Conservation (phyloP, 2,113 vertebrate species). For the Castor canadensis region DNA sequence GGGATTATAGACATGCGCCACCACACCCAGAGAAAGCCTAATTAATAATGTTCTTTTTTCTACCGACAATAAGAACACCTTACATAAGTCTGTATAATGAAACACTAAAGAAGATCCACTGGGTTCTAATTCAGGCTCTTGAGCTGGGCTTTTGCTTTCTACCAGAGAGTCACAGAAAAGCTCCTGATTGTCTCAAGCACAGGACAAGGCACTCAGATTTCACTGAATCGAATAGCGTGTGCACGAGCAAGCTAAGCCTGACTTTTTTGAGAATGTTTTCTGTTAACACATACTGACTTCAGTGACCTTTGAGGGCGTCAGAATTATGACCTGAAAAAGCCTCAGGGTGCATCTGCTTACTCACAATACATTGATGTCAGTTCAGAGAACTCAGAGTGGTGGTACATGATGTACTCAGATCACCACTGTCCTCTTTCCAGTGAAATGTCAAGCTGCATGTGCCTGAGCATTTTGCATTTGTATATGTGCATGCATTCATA, state of each 20-base stretch:
- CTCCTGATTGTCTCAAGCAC: neutral
- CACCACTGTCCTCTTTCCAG: neutral
- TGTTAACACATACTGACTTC: constrained; percentile 34
- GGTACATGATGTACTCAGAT: constrained; percentile 9
- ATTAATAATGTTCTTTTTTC: neutral
- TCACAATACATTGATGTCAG: neutral
- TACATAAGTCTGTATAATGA: neutral
- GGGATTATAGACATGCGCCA: too few relatives aligned
- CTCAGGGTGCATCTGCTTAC: neutral
- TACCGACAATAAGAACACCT: neutral
- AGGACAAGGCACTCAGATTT: neutral
- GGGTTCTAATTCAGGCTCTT: neutral
- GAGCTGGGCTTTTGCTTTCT: neutral
- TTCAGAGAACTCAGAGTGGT: neutral
- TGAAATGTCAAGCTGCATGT: neutral
- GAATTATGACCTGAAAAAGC: neutral
- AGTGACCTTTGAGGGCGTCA: neutral
- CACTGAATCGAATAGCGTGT: neutral
- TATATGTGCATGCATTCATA: neutral
- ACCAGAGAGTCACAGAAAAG: neutral
- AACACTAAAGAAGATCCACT: neutral
- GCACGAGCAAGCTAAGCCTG: neutral
- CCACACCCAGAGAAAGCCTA: too few relatives aligned
- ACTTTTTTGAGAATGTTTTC: constrained; percentile 18
- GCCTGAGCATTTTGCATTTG: neutral